Base-by-base conservation (phyloP, 2,113 vertebrate species). In the Lepus americanus region DNA sequence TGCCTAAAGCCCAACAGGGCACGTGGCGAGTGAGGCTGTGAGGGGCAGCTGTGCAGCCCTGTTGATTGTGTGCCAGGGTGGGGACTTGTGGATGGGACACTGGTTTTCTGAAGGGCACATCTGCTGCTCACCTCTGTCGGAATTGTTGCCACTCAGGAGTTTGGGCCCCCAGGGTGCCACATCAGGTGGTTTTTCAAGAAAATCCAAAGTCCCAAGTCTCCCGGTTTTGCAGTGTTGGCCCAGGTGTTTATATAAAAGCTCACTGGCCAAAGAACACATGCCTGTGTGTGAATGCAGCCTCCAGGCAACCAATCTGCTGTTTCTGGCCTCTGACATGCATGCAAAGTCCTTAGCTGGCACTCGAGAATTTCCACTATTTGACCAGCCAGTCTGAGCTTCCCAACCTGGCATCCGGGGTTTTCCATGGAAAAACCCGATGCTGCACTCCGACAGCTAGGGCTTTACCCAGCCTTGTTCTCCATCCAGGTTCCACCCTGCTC, bases 1-100 rank as follows among this genome's bases (percentile, higher is more conserved):
- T 49, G 29, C 70, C n/a, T 20, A 20, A 29, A 39, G 44, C 63
- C 44, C 8, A 8, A 44, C 44, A 9, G 44, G 44, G 44, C 44
- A 2, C 0, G 0, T 2, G 0, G 4, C 12, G 17, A 17, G 8
- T 11, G 27, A 27, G 67, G 29, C 59, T 33, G 14, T 8, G 39
- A 73, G 6, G 44, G 17, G 17, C 7, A 9, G n/a, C 44, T 55
- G 25, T 4, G 11, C 55, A 44, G 44, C 55, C 55, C 13, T 23
- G 0, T 29, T 81, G 14, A 9, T 11, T 2, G 6, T 51, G 59
- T 17, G 51, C 9, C 72, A 36, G 36, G 39, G 12, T 9, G 8
- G 82, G 49, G 23, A 66, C 67, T 5, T 0, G 51, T 19, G 16
- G n/a, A 0, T 14, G 55, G 9, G 64, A 1, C 12, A 1, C 0